Conservation (phyloP, 2,113 vertebrate genomes). For the Oncorhynchus gorbuscha region DNA sequence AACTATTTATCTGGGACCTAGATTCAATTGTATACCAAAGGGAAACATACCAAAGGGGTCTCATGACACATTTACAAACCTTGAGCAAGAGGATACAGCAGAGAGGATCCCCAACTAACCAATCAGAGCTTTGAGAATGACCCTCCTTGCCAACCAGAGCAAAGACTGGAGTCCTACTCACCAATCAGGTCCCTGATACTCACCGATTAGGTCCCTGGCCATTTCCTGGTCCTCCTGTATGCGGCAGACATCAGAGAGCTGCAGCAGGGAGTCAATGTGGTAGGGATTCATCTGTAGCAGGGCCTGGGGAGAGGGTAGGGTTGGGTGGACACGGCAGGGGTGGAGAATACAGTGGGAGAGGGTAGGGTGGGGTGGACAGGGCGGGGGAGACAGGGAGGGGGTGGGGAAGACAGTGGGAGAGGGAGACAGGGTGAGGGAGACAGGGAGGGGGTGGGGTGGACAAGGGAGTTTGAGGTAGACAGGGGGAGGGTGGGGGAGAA, state of each 20-base stretch:
- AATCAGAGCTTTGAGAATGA: not conserved
- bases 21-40: not conserved
- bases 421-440: too few relatives aligned
- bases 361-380: too few relatives aligned
- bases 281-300: conserved; percentile 90
- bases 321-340: conserved; percentile 65
- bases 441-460: too few relatives aligned
- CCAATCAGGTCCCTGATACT: conserved; percentile 39
- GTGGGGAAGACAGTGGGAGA: too few relatives aligned
- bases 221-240: conserved; percentile 98
- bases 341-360: too few relatives aligned
- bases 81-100: not conserved
- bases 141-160: not conserved
- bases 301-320: conserved; percentile 80
- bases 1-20: not conserved
- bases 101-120: not conserved
- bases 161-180: not conserved
- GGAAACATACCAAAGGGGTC: not conserved
- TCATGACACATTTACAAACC: not conserved
- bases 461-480: too few relatives aligned
- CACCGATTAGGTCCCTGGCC: conserved; percentile 94
- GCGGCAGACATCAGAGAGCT: conserved; percentile 93
- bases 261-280: conserved; percentile 93
- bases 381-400: too few relatives aligned
- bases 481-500: too few relatives aligned